phyloP scores from a whole-genome alignment of 2,113 vertebrate genomes.

The Strix aluco region DNA sequence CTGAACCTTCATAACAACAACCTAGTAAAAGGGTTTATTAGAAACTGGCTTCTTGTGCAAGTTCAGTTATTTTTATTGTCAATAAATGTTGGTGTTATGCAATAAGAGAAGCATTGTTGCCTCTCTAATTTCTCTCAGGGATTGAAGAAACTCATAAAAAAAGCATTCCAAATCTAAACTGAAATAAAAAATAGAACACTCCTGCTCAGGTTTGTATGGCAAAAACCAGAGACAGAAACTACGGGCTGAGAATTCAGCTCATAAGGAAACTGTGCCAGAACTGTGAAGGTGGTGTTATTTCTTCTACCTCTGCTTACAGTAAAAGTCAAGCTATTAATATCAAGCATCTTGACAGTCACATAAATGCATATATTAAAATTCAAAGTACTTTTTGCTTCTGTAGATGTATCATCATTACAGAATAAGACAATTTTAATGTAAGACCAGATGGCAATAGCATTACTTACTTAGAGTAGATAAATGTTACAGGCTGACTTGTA shows the following conservation, averaged over 20 bases:
- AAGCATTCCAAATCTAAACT: slow-evolving; percentile 20
- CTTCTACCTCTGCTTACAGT: slow-evolving; percentile 36
- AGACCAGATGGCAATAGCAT: not conserved
- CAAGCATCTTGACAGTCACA: slow-evolving; percentile 1
- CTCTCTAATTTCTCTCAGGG: slow-evolving; percentile 14
- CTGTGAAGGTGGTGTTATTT: slow-evolving; percentile 26
- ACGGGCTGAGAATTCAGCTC: not conserved
- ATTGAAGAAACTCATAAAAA: slow-evolving; percentile 3
- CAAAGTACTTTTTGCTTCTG: slow-evolving; percentile 13
- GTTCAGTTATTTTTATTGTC: slow-evolving; percentile 40
- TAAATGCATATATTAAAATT: slow-evolving; percentile 25
- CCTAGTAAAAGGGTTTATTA: slow-evolving; percentile 29
- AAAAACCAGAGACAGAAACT: not conserved
- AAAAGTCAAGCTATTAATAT: slow-evolving; percentile 49
- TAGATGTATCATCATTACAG: slow-evolving; percentile 22
- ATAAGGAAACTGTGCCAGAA: not conserved
- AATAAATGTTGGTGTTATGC: slow-evolving; percentile 9
- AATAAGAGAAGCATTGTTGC: slow-evolving; percentile 12
- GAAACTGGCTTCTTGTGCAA: slow-evolving; percentile 6
- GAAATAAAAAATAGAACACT: not conserved
- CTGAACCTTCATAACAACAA: slow-evolving; percentile 17
- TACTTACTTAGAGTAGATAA: not conserved
- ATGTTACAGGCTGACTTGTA: not conserved
- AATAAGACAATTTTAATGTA: not conserved
- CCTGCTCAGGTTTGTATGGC: not conserved